phyloP scores from a whole-genome alignment of 2,113 vertebrate genomes.

The Symphodus melops region DNA sequence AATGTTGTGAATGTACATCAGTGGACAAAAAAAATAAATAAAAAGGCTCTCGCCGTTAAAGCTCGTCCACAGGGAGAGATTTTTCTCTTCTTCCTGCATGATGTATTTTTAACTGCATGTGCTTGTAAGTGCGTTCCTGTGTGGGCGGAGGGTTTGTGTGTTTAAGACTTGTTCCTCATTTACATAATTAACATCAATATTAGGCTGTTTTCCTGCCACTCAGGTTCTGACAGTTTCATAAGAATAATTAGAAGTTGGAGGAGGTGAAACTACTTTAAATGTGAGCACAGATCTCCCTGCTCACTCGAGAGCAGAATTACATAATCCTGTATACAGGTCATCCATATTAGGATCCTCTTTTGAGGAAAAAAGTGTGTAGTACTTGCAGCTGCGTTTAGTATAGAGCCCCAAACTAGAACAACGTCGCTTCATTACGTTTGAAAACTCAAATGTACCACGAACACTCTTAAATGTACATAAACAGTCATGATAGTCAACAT shows the following conservation, averaged over 20 bases:
- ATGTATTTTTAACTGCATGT: conserved; percentile 66
- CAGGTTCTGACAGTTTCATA: conserved; percentile 14
- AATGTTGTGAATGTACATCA: conserved; percentile 40
- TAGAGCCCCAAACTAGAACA: conserved; percentile 18
- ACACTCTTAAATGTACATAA: not conserved
- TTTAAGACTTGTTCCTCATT: conserved; percentile 41
- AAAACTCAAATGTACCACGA: not conserved
- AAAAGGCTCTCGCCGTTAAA: conserved; percentile 39
- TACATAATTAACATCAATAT: conserved; percentile 49
- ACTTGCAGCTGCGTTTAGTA: not conserved
- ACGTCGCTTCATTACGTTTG: not conserved
- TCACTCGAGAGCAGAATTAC: conserved; percentile 55
- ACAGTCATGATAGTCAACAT: not conserved
- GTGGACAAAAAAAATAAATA: no score
- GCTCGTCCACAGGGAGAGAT: conserved; percentile 43
- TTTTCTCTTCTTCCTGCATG: conserved; percentile 61
- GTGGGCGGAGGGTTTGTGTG: conserved; percentile 41
- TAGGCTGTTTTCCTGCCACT: conserved; percentile 13
- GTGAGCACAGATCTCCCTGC: conserved; percentile 38
- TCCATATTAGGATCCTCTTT: conserved; percentile 53
- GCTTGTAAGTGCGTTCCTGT: conserved; percentile 43
- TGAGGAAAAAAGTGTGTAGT: conserved; percentile 22
- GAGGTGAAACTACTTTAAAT: conserved; percentile 25
- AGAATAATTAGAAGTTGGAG: conserved; percentile 37
- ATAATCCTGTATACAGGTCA: conserved; percentile 67